Percentiles rank a stretch among this genome's conserved stretches.
Evolutionary conservation across 2,113 vertebrate genomes (phyloP).

Genomic region (Noctilio leporinus): DNA sequence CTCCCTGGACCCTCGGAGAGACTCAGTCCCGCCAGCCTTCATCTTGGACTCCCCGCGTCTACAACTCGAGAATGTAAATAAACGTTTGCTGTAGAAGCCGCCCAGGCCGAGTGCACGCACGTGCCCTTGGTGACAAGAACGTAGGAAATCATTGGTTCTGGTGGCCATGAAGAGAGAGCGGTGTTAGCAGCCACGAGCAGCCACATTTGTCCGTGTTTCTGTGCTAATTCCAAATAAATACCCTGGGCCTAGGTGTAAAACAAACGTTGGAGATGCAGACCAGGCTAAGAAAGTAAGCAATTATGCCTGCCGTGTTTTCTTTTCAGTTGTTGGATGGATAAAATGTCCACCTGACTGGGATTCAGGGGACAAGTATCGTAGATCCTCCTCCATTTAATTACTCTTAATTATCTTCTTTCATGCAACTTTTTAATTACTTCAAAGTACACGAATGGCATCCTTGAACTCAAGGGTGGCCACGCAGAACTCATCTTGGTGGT

Average conservation of each 20-base stretch:
- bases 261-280: no score
- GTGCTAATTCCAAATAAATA: not conserved
- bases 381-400: not conserved
- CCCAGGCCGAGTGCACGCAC: not conserved
- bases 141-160: not conserved
- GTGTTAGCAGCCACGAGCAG: not conserved
- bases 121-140: not conserved
- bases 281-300: not conserved
- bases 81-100: not conserved
- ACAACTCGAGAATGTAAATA: not conserved
- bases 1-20: no score
- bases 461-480: not conserved
- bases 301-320: not conserved
- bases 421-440: not conserved
- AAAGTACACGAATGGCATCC: not conserved
- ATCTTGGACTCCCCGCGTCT: no score
- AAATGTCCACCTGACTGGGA: not conserved
- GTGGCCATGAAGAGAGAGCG: no score
- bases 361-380: not conserved
- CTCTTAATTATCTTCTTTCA: not conserved
- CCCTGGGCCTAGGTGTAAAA: not conserved
- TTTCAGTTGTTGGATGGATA: not conserved
- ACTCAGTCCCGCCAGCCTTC: fast-evolving
- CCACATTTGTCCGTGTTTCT: not conserved
- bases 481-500: no score